phyloP scores from a whole-genome alignment of 1,140 invertebrate genomes.

The Mercenaria mercenaria region DNA sequence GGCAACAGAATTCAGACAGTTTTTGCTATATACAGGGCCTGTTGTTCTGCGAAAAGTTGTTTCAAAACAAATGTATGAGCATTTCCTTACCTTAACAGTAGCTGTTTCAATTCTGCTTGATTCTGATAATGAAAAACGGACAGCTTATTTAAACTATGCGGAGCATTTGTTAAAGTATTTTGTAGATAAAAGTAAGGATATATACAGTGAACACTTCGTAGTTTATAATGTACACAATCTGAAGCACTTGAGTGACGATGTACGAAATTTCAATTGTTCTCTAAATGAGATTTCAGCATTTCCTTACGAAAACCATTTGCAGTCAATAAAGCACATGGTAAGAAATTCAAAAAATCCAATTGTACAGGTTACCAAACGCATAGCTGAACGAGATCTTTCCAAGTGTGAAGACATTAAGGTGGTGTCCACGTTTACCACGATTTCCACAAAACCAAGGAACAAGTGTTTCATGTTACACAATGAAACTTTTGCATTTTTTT shows the following conservation, averaged over 20 bases:
- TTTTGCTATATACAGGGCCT: conserved; percentile 86
- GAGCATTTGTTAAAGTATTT: conserved; percentile 80
- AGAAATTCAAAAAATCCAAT: conserved; percentile 75
- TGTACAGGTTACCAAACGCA: conserved; percentile 78
- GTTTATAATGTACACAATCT: conserved; percentile 84
- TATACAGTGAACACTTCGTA: conserved; percentile 79
- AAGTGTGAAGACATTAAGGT: neutral
- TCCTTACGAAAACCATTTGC: conserved; percentile 86
- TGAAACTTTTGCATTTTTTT: conserved; percentile 49
- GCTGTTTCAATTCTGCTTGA: conserved; percentile 80
- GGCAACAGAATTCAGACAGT: conserved; percentile 86
- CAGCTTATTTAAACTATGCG: conserved; percentile 72
- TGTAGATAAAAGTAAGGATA: conserved; percentile 71
- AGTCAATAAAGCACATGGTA: conserved; percentile 80
- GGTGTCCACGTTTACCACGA: neutral
- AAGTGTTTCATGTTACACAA: conserved; percentile 58
- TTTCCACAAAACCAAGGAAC: conserved; percentile 54
- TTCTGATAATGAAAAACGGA: conserved; percentile 48
- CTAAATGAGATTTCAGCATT: conserved; percentile 85
- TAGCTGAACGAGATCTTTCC: conserved; percentile 66
- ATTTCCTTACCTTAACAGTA: conserved; percentile 84
- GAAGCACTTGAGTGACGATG: conserved; percentile 85
- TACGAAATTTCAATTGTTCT: conserved; percentile 78
- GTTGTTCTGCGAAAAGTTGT: conserved; percentile 84
- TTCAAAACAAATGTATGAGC: conserved; percentile 81